phyloP scores from a whole-genome alignment of 2,797 vertebrate genomes.

The Spinibarbus caldwelli region DNA sequence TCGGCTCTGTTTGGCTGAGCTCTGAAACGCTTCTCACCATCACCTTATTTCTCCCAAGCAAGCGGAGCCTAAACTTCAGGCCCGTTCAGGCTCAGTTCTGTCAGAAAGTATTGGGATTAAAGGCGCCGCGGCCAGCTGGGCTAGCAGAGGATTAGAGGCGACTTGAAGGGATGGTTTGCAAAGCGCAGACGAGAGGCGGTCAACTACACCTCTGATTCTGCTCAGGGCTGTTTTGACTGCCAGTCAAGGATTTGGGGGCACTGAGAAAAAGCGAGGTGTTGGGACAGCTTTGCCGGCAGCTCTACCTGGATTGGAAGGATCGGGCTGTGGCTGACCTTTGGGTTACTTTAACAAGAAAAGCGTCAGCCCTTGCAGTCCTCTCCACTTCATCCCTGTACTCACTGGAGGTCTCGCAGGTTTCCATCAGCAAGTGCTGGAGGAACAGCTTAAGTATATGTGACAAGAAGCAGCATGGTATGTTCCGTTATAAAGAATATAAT shows the following conservation, averaged over 20 bases:
- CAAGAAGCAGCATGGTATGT: conserved; percentile 18
- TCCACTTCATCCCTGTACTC: conserved; percentile 32
- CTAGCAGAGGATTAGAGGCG: conserved; percentile 42
- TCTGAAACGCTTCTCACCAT: conserved; percentile 34
- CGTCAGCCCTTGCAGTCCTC: conserved; percentile 29
- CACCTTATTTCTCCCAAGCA: conserved; percentile 32
- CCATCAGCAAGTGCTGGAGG: conserved; percentile 15
- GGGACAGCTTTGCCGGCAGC: conserved; percentile 39
- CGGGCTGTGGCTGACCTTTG: conserved; percentile 44
- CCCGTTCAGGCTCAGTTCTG: conserved; percentile 41
- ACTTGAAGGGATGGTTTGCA: conserved; percentile 52
- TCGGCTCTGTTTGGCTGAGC: conserved; percentile 25
- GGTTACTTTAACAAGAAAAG: conserved; percentile 48
- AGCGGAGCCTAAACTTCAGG: conserved; percentile 40
- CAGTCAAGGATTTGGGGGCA: conserved; percentile 50
- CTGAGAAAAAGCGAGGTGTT: conserved; percentile 47
- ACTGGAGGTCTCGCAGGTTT: conserved; percentile 36
- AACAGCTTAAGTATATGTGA: conserved; percentile 29
- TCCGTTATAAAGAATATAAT: neutral
- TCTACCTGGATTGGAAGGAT: conserved; percentile 48
- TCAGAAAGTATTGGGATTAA: conserved; percentile 51
- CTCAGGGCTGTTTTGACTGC: conserved; percentile 54
- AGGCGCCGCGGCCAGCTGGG: conserved; percentile 10
- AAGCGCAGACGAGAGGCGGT: conserved; percentile 25
- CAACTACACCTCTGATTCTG: conserved; percentile 51